These are phyloP conservation scores for Platanista minor DNA, from an alignment of 2,113 vertebrate genomes.

Conservation along the genomic window DNA sequence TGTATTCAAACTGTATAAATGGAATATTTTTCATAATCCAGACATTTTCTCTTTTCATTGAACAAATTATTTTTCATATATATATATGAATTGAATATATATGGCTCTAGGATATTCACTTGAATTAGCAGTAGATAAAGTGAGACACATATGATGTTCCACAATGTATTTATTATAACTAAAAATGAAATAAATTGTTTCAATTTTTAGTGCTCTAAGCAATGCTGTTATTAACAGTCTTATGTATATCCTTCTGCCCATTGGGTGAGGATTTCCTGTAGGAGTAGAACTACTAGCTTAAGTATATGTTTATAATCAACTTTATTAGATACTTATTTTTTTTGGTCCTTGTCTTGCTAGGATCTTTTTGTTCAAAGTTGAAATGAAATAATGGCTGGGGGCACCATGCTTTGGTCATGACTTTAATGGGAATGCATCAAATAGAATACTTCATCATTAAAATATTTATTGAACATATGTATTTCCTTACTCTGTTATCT, in stretches of 20 bases:
- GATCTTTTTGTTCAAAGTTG: neutral
- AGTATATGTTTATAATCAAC: neutral
- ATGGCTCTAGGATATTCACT: neutral
- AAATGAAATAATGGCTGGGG: neutral
- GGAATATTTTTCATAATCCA: neutral
- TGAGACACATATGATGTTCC: neutral
- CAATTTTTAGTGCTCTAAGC: neutral
- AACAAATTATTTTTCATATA: neutral
- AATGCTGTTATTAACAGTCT: neutral
- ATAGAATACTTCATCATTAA: neutral
- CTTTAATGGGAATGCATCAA: neutral
- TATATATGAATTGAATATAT: neutral
- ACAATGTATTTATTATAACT: neutral
- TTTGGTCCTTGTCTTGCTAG: neutral
- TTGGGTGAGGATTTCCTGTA: neutral
- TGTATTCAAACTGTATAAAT: neutral
- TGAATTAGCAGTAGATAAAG: neutral
- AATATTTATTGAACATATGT: neutral
- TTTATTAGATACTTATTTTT: neutral
- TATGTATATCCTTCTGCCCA: neutral
- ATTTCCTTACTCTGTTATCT: neutral
- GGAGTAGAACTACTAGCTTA: neutral
- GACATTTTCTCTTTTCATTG: neutral
- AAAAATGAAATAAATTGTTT: neutral
- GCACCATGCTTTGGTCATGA: neutral